A percentile compares a stretch with the other conserved stretches of the same genome.
Conservation (phyloP, 53 echinoderm and acorn worm genomes). For the Stichopus horrens region DNA sequence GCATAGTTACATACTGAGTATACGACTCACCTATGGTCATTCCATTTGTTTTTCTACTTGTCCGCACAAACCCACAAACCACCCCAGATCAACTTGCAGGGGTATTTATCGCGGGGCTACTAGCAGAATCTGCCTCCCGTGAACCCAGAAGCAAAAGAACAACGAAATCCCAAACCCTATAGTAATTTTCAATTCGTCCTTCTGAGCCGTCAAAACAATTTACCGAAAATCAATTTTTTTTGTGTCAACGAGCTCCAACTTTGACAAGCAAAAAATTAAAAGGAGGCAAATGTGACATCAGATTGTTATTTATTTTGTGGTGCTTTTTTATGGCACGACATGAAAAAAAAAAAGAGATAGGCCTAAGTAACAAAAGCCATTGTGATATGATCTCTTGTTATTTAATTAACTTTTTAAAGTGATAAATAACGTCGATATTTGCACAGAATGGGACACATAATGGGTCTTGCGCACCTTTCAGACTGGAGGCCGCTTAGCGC, state of each 20-base stretch:
- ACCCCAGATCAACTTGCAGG: too few relatives aligned
- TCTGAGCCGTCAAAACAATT: background rate
- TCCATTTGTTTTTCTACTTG: too few relatives aligned
- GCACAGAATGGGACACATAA: background rate
- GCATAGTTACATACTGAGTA: too few relatives aligned
- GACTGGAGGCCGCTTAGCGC: too few relatives aligned
- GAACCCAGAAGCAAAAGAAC: background rate
- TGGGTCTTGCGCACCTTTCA: too few relatives aligned
- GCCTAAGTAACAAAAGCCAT: background rate
- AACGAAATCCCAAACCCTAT: too few relatives aligned
- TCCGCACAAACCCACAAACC: too few relatives aligned
- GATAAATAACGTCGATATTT: background rate
- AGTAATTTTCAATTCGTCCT: background rate
- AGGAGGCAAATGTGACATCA: too few relatives aligned
- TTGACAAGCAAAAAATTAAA: too few relatives aligned
- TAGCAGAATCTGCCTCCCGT: background rate
- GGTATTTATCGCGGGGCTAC: background rate
- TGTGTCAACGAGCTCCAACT: background rate
- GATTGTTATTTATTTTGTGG: background rate
- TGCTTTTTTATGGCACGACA: background rate
- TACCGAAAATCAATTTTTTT: background rate
- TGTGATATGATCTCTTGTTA: conserved; percentile 7
- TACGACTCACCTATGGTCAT: too few relatives aligned
- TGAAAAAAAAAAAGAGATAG: background rate
- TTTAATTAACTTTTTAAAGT: conserved; percentile 21